Evolutionary conservation across 2,797 vertebrate genomes (phyloP).

Genomic region (Channa striata): DNA sequence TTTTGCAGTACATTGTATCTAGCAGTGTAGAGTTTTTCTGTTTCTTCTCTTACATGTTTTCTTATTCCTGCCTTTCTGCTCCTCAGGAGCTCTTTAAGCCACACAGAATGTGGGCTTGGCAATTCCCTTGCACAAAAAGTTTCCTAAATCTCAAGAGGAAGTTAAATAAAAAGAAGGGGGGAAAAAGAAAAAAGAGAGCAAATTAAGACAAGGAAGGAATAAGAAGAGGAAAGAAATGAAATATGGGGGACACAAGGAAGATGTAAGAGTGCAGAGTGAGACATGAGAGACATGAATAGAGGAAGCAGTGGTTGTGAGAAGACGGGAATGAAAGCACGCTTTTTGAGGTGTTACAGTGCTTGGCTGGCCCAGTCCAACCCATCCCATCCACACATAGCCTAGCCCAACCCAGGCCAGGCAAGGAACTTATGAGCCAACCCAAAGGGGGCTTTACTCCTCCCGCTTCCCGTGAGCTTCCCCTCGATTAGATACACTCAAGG

Average conservation of each 20-base stretch:
- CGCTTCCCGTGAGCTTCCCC: conserved; percentile 74
- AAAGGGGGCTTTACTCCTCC: conserved; percentile 72
- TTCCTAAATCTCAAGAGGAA: conserved; percentile 62
- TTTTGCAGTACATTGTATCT: conserved; percentile 79
- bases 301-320: conserved; percentile 47
- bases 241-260: conserved; percentile 36
- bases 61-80: conserved; percentile 71
- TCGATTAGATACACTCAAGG: conserved; percentile 85
- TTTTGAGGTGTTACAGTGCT: conserved; percentile 56
- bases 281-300: conserved; percentile 34
- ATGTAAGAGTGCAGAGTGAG: conserved; percentile 32
- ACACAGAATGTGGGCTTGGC: conserved; percentile 80
- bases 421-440: conserved; percentile 63
- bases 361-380: conserved; percentile 37
- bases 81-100: conserved; percentile 75
- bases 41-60: conserved; percentile 77
- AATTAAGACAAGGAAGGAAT: conserved; percentile 47
- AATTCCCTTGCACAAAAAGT: conserved; percentile 67
- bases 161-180: conserved; percentile 28
- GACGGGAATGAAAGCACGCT: conserved; percentile 40
- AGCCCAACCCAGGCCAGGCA: conserved; percentile 47
- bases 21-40: conserved; percentile 53
- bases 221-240: conserved; percentile 39
- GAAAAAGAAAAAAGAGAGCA: conserved; percentile 16
- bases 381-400: conserved; percentile 37